A percentile compares a stretch with the other conserved stretches of the same genome.
phyloP scores from a whole-genome alignment of 2,797 vertebrate genomes.

The Melopsittacus undulatus region DNA sequence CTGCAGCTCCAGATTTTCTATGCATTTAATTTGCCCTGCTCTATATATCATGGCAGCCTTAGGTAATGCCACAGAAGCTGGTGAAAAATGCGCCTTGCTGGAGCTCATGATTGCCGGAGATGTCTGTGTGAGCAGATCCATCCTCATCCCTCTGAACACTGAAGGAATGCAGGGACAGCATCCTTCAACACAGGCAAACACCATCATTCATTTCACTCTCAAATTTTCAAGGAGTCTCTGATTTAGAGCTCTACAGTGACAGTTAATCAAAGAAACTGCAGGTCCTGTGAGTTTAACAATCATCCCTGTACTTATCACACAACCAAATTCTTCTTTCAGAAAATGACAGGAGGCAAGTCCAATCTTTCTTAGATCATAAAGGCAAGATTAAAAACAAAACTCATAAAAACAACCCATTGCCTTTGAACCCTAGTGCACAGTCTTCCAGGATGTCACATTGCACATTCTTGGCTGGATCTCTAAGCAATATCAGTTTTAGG shows the following conservation, averaged over 20 bases:
- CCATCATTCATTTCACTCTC: neutral
- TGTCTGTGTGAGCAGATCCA: neutral
- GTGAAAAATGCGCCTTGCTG: neutral
- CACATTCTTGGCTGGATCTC: neutral
- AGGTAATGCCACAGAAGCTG: neutral
- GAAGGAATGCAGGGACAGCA: neutral
- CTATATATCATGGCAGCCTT: neutral
- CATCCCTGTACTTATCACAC: neutral
- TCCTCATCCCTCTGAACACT: neutral
- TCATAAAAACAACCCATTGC: neutral
- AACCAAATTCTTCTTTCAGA: neutral
- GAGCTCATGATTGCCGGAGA: neutral
- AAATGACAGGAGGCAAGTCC: neutral
- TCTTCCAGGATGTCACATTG: neutral
- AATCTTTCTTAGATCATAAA: neutral
- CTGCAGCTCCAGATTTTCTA: neutral
- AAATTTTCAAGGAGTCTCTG: neutral
- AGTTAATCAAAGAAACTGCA: neutral
- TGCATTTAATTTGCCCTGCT: neutral
- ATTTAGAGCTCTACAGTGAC: neutral
- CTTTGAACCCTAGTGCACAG: neutral
- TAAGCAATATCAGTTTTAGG: neutral
- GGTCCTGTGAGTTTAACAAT: neutral
- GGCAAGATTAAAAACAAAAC: neutral
- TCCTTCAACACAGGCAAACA: neutral